Percentiles rank a stretch among this genome's conserved stretches.
Conservation (phyloP, 2,888 invertebrate species). For the Lumbricus terrestris region DNA sequence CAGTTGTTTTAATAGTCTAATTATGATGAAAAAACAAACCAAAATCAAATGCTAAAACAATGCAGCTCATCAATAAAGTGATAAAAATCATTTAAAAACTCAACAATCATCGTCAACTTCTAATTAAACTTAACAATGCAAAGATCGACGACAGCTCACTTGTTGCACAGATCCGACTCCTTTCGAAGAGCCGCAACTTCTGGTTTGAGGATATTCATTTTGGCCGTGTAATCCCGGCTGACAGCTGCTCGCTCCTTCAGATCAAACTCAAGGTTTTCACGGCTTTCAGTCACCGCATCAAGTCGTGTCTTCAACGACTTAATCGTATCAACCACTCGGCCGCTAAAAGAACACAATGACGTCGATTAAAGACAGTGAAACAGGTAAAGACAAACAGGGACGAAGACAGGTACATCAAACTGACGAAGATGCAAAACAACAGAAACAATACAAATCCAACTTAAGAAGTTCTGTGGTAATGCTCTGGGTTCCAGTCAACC, state of each 20-base stretch:
- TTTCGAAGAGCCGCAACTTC: constrained; percentile 77
- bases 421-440: not conserved
- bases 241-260: constrained; percentile 76
- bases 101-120: too few relatives aligned
- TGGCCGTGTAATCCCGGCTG: constrained; percentile 78
- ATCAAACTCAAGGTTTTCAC: constrained; percentile 74
- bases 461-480: too few relatives aligned
- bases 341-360: not conserved
- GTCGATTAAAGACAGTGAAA: not conserved
- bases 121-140: not conserved
- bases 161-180: constrained; percentile 77
- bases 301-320: constrained; percentile 71
- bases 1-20: not conserved
- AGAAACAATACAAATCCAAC: not conserved
- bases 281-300: constrained; percentile 74
- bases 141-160: constrained; percentile 65
- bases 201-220: constrained; percentile 84
- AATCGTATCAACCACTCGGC: not conserved
- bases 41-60: too few relatives aligned
- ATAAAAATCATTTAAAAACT: not conserved
- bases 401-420: not conserved
- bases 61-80: too few relatives aligned
- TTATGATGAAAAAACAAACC: too few relatives aligned
- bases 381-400: too few relatives aligned
- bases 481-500: not conserved